These are phyloP conservation scores for Chymomyza procnemis DNA, from an alignment of 2,888 invertebrate species.

Conservation along the genomic window DNA sequence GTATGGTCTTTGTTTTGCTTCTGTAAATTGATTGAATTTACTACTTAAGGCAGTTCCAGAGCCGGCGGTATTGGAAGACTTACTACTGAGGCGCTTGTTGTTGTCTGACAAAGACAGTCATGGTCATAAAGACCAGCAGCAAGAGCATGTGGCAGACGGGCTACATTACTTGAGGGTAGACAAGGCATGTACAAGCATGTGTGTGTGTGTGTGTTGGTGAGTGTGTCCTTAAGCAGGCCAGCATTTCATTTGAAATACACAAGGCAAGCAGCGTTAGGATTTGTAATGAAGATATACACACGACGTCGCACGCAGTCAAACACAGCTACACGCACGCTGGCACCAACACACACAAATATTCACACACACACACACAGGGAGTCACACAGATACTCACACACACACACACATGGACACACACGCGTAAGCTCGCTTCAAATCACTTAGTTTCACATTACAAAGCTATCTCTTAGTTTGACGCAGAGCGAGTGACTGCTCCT, in stretches of 20 bases:
- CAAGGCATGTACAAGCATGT: constrained; percentile 9
- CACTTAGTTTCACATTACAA: constrained; percentile 74
- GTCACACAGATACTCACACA: constrained; percentile 15
- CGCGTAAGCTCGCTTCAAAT: constrained; percentile 42
- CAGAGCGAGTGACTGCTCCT: constrained; percentile 40
- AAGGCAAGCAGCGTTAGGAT: constrained; percentile 53
- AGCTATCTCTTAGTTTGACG: constrained; percentile 40
- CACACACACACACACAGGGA: constrained; percentile 35
- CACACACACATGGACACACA: constrained; percentile 15
- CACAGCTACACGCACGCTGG: constrained; percentile 7
- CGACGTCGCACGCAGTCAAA: constrained; percentile 32
- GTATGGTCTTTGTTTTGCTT: not conserved
- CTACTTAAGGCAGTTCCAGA: constrained; percentile 59
- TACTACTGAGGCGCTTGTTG: not conserved
- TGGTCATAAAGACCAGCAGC: constrained; percentile 37
- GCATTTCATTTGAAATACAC: constrained; percentile 62
- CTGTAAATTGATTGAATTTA: constrained; percentile 69
- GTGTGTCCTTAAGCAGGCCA: constrained; percentile 17
- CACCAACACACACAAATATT: constrained; percentile 10
- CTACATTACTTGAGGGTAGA: not conserved
- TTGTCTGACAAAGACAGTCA: constrained; percentile 24
- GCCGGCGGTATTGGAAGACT: constrained; percentile 2
- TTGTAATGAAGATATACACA: constrained; percentile 62
- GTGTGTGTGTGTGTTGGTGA: constrained; percentile 3
- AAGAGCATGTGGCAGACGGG: constrained; percentile 26